Evolutionary conservation across 2,888 invertebrate genomes (phyloP).

Genomic region (Conistra vaccinii): DNA sequence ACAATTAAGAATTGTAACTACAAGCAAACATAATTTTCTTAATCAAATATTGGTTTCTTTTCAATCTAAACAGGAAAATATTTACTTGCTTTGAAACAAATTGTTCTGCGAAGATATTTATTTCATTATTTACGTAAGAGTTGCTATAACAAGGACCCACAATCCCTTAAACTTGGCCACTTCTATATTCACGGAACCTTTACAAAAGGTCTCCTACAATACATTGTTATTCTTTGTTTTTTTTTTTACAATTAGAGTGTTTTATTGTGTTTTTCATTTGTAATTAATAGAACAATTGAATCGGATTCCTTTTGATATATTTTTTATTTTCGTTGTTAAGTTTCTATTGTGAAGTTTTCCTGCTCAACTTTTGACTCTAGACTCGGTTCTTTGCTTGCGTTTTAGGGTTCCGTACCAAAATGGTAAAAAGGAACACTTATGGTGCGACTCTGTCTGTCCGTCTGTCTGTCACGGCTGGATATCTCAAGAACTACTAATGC

Average conservation of each 20-base stretch:
- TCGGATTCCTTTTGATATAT: constrained; percentile 26
- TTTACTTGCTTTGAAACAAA: constrained; percentile 21
- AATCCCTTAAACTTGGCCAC: constrained; percentile 28
- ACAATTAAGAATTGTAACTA: neutral
- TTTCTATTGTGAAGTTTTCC: constrained; percentile 12
- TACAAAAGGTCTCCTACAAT: constrained; percentile 40
- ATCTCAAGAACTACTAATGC: no score
- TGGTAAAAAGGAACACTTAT: no score
- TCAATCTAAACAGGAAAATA: constrained; percentile 31
- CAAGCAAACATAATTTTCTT: constrained; percentile 16
- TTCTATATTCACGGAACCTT: constrained; percentile 28
- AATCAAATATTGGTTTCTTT: constrained; percentile 20
- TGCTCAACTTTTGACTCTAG: neutral
- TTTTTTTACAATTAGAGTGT: constrained; percentile 48
- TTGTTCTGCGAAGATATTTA: constrained; percentile 12
- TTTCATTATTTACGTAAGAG: constrained; percentile 25
- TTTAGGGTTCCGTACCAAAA: no score
- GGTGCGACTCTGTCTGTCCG: no score
- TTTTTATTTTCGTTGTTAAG: neutral
- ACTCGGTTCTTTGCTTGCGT: neutral
- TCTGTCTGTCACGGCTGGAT: no score
- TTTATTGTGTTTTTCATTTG: constrained; percentile 41
- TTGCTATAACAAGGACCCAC: constrained; percentile 28
- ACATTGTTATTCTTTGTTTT: constrained; percentile 42
- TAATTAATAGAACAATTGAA: constrained; percentile 42